Evolutionary conservation across 2,797 vertebrate genomes (phyloP).

Genomic region (Brotogeris chrysoptera): DNA sequence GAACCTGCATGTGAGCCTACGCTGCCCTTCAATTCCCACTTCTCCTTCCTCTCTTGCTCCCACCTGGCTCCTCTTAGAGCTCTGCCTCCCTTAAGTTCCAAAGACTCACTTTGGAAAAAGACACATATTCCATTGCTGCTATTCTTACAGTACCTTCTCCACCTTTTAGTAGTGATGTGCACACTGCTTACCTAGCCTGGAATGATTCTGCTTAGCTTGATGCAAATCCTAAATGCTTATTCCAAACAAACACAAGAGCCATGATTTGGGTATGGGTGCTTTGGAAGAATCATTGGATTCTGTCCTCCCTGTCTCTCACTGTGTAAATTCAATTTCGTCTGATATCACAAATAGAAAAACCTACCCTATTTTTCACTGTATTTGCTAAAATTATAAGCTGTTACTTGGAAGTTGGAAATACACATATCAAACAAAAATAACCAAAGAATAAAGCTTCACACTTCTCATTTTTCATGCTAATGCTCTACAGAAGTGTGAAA

Average conservation of each 20-base stretch:
- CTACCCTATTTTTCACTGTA: neutral
- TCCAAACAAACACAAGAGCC: neutral
- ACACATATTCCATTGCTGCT: neutral
- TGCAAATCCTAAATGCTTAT: neutral
- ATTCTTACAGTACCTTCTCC: neutral
- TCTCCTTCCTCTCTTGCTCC: neutral
- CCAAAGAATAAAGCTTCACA: neutral
- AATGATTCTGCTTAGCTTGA: neutral
- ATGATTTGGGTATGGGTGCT: neutral
- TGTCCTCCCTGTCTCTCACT: neutral
- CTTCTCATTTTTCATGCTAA: neutral
- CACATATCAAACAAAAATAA: neutral
- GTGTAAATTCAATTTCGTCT: neutral
- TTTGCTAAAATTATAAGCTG: neutral
- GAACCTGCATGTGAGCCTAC: neutral
- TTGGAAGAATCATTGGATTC: neutral
- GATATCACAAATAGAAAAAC: neutral
- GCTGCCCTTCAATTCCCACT: neutral
- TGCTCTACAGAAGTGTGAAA: neutral
- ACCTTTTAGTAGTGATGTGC: neutral
- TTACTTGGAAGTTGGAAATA: neutral
- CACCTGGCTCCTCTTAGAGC: neutral
- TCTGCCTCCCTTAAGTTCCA: neutral
- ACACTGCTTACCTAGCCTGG: neutral
- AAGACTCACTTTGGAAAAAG: neutral